These are phyloP conservation scores for Carterocephalus palaemon DNA, from an alignment of 2,888 invertebrate genomes.

Conservation along the genomic window DNA sequence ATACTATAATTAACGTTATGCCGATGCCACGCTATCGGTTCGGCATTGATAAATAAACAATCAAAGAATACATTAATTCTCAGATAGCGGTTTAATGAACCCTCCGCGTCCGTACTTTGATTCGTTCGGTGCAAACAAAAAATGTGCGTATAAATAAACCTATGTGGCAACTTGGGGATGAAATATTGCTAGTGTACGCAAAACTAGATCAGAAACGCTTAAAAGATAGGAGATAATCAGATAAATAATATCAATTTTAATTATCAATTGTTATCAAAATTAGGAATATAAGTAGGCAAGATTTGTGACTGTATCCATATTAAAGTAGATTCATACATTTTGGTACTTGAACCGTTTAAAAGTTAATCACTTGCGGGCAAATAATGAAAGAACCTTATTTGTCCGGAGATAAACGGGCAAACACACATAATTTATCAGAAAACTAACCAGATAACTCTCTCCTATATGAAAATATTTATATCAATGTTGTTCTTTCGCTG, in stretches of 20 bases:
- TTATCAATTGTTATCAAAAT: too few species aligned
- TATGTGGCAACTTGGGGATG: background rate
- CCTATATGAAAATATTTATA: constrained; percentile 9
- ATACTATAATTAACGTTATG: constrained; percentile 29
- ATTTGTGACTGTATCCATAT: too few species aligned
- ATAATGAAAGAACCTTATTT: constrained; percentile 12
- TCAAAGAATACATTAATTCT: constrained; percentile 68
- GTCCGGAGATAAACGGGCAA: constrained; percentile 8
- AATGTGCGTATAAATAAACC: constrained; percentile 29
- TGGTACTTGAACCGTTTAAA: background rate
- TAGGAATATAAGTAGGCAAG: too few species aligned
- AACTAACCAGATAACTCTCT: constrained; percentile 13
- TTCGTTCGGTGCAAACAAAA: constrained; percentile 54
- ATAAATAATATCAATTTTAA: too few species aligned
- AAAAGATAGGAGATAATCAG: background rate
- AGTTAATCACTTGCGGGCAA: background rate
- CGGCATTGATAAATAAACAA: constrained; percentile 64
- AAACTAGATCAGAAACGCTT: background rate
- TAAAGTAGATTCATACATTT: background rate
- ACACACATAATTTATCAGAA: constrained; percentile 12
- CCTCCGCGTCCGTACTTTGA: constrained; percentile 54
- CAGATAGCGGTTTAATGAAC: constrained; percentile 70
- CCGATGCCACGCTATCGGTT: constrained; percentile 41
- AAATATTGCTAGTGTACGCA: background rate
- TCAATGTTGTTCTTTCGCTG: constrained; percentile 16